Conservation (phyloP, 2,797 vertebrate species). For the Holocentrus rufus region DNA sequence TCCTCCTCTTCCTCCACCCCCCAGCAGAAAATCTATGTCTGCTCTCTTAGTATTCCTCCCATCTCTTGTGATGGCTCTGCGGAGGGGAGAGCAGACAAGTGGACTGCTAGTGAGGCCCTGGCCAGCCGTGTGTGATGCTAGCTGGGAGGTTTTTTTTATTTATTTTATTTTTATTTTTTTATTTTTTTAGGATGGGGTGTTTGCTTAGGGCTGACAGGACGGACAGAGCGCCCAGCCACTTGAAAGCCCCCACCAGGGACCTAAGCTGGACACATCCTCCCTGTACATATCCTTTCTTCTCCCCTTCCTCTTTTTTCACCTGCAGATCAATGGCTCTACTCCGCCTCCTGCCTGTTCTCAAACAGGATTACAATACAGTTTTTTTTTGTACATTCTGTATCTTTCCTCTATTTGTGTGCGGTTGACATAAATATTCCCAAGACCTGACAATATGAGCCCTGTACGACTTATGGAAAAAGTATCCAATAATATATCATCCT, state of each 20-base stretch:
- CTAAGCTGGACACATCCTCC: slow-evolving; percentile 67
- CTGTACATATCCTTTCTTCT: slow-evolving; percentile 35
- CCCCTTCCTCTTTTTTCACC: slow-evolving; percentile 21
- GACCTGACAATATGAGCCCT: neutral
- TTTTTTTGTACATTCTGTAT: neutral
- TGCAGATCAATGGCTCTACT: slow-evolving; percentile 34
- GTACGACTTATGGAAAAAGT: slow-evolving; percentile 2
- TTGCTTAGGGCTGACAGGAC: slow-evolving; percentile 78
- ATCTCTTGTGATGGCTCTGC: slow-evolving; percentile 78
- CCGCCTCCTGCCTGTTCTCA: slow-evolving; percentile 22
- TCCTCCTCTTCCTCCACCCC: slow-evolving; percentile 57
- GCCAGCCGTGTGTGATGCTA: slow-evolving; percentile 78
- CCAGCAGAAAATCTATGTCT: slow-evolving; percentile 84
- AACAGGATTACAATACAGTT: neutral
- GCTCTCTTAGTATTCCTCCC: slow-evolving; percentile 85
- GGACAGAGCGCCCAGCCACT: slow-evolving; percentile 71
- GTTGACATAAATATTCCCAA: neutral
- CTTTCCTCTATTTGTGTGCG: neutral
- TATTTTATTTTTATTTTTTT: too few relatives aligned
- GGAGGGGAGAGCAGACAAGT: slow-evolving; percentile 79
- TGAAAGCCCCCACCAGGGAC: slow-evolving; percentile 75
- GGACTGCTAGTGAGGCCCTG: slow-evolving; percentile 78
- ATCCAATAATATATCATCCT: neutral
- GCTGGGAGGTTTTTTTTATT: slow-evolving; percentile 70
- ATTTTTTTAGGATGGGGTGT: slow-evolving; percentile 72